Conservation (phyloP, 2,113 vertebrate species). For the Notothenia coriiceps region DNA sequence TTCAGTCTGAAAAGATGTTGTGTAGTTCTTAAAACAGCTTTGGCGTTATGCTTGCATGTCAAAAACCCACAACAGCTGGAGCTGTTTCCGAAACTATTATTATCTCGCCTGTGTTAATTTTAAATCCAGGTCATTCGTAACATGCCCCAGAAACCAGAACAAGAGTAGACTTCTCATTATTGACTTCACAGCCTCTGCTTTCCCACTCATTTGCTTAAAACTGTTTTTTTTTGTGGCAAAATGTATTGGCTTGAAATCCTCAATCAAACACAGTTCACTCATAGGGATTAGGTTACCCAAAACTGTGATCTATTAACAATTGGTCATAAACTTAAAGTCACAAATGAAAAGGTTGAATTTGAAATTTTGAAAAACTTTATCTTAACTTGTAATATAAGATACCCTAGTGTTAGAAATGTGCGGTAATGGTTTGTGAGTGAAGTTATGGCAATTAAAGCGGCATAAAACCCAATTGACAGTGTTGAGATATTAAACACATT, state of each 20-base stretch:
- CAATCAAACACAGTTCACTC: slow-evolving; percentile 27
- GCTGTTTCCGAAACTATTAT: slow-evolving; percentile 50
- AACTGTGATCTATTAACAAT: slow-evolving; percentile 23
- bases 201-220: slow-evolving; percentile 42
- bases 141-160: slow-evolving; percentile 14
- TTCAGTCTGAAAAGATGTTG: slow-evolving; percentile 10
- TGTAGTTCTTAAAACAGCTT: slow-evolving; percentile 1
- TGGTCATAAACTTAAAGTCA: neutral
- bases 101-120: slow-evolving; percentile 50
- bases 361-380: neutral
- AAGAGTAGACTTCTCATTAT: slow-evolving; percentile 17
- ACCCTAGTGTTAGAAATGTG: no score
- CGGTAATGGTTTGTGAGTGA: no score
- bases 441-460: neutral
- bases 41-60: slow-evolving; percentile 27
- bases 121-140: slow-evolving; percentile 43
- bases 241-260: slow-evolving; percentile 19
- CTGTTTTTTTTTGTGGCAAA: slow-evolving; percentile 39
- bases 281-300: slow-evolving; percentile 26
- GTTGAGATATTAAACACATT: neutral
- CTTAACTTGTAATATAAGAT: neutral
- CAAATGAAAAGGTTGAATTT: slow-evolving; percentile 1
- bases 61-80: slow-evolving; percentile 25
- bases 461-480: neutral
- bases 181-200: neutral